phyloP scores from a whole-genome alignment of 2,888 invertebrate genomes.

The Polyploca ridens region DNA sequence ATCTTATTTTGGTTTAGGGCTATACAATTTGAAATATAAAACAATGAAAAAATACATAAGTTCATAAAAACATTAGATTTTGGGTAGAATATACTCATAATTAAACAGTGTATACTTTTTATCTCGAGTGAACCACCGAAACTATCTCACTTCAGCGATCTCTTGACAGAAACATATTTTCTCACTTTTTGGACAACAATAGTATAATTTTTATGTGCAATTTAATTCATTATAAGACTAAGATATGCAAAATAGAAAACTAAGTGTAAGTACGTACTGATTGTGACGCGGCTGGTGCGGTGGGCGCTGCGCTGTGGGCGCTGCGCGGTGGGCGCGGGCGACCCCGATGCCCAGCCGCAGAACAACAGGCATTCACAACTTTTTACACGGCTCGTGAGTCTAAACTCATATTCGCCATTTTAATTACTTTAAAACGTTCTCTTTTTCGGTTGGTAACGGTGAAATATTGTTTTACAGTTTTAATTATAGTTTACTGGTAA shows the following conservation, averaged over 20 bases:
- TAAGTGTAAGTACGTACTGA: slow-evolving; percentile 25
- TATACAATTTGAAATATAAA: no score
- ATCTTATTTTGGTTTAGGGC: no score
- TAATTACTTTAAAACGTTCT: slow-evolving; percentile 59
- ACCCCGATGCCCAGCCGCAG: slow-evolving; percentile 53
- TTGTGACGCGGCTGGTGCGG: neutral
- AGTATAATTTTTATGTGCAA: slow-evolving; percentile 22
- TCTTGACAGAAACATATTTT: neutral
- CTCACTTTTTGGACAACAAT: slow-evolving; percentile 12
- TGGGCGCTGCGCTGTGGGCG: neutral
- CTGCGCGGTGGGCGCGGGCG: slow-evolving; percentile 22
- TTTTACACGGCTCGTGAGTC: slow-evolving; percentile 52
- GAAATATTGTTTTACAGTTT: slow-evolving; percentile 50
- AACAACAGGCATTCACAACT: slow-evolving; percentile 41
- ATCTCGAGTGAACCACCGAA: neutral
- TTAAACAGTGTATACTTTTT: neutral
- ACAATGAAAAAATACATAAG: no score
- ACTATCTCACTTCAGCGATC: neutral
- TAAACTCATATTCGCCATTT: slow-evolving; percentile 36
- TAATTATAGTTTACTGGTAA: slow-evolving; percentile 42
- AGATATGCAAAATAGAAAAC: slow-evolving; percentile 30
- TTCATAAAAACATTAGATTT: no score
- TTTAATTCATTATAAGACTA: slow-evolving; percentile 42
- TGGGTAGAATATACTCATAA: no score
- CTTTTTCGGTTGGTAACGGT: slow-evolving; percentile 64